phyloP scores from a whole-genome alignment of 2,797 vertebrate species.

The Cynodonichthys magdalenae region DNA sequence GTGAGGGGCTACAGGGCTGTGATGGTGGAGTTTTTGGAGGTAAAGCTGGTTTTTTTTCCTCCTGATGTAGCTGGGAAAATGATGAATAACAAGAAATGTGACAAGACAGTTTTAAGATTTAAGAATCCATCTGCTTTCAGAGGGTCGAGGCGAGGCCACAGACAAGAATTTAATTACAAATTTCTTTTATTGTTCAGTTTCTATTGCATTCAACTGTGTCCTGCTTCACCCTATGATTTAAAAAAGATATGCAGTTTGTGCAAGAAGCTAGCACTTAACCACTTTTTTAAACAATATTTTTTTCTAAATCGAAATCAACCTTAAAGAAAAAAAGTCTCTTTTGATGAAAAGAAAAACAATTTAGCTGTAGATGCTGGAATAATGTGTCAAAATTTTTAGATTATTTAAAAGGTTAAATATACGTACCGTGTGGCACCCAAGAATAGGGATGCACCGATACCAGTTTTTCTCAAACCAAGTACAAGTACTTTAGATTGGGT shows the following conservation, averaged over 20 bases:
- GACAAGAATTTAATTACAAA: slow-evolving; percentile 4
- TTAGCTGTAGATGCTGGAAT: no score
- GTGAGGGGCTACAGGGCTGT: slow-evolving; percentile 49
- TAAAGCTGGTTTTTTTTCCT: background rate
- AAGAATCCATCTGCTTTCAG: slow-evolving; percentile 3
- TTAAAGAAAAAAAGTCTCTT: background rate
- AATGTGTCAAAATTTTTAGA: no score
- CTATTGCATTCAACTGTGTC: slow-evolving; percentile 19
- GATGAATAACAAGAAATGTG: slow-evolving; percentile 46
- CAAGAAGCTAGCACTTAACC: background rate
- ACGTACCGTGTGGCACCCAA: no score
- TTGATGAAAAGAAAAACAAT: no score
- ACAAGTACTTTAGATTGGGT: no score
- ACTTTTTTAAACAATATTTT: background rate
- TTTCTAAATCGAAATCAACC: no score
- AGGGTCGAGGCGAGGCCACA: slow-evolving; percentile 3
- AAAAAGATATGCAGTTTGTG: slow-evolving; percentile 15
- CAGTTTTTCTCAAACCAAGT: no score
- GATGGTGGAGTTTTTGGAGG: slow-evolving; percentile 37
- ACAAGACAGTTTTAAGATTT: slow-evolving; percentile 20
- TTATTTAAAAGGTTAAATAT: no score
- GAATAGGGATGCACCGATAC: no score
- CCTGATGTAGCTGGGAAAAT: slow-evolving; percentile 22
- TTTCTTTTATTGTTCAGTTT: slow-evolving; percentile 13
- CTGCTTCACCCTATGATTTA: slow-evolving; percentile 6